phyloP scores from a whole-genome alignment of 2,888 invertebrate genomes.

The Halictus quadricinctus region DNA sequence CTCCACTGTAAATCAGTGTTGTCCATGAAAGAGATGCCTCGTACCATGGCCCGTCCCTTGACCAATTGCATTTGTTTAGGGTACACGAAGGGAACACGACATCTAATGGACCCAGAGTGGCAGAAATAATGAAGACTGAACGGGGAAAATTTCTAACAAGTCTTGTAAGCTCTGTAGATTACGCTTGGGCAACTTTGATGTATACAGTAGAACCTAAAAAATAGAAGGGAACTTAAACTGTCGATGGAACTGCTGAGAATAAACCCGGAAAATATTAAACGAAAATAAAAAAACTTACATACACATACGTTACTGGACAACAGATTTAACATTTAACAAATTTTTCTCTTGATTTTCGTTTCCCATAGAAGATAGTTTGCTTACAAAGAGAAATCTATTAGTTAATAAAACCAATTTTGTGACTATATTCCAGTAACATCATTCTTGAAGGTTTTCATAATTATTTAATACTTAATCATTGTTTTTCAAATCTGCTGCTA shows the following conservation, averaged over 20 bases:
- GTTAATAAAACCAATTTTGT: too few species aligned
- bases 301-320: background rate
- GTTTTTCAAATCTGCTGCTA: too few species aligned
- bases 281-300: background rate
- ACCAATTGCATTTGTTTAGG: slow-evolving; percentile 12
- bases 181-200: slow-evolving; percentile 6
- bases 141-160: slow-evolving; percentile 7
- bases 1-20: slow-evolving; percentile 6
- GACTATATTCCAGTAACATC: too few species aligned
- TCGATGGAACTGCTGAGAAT: background rate
- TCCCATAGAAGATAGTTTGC: too few species aligned
- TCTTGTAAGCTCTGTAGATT: slow-evolving; percentile 8
- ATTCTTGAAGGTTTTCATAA: too few species aligned
- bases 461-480: too few species aligned
- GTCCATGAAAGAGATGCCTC: background rate
- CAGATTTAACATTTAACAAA: background rate
- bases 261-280: background rate
- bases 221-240: background rate
- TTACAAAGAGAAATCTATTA: too few species aligned
- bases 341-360: too few species aligned
- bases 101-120: slow-evolving; percentile 1
- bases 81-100: background rate
- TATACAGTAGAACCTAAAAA: background rate
- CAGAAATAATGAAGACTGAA: slow-evolving; percentile 10
- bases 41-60: too few species aligned